Conservation (phyloP, 1,140 invertebrate genomes). For the Halesus radiatus region DNA sequence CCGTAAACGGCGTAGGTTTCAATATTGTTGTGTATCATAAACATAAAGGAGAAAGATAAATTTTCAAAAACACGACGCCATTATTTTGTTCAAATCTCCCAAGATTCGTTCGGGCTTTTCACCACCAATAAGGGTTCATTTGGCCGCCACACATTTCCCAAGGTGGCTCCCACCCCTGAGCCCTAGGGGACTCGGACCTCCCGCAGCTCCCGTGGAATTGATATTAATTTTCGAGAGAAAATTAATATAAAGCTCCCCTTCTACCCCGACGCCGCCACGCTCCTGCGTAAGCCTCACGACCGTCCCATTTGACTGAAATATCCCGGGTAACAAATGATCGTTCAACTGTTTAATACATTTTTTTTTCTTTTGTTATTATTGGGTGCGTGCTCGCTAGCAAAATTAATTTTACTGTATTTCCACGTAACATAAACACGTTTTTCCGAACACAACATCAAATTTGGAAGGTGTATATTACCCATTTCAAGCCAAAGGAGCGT, state of each 20-base stretch:
- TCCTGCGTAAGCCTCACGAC: background rate
- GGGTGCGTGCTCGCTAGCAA: background rate
- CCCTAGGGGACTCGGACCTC: background rate
- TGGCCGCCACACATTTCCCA: background rate
- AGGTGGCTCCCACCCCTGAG: background rate
- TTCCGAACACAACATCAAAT: too few species aligned
- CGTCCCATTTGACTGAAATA: constrained; percentile 15
- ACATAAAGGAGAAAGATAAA: too few species aligned
- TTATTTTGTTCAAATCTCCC: too few species aligned
- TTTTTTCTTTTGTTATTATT: constrained; percentile 5
- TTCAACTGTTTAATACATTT: constrained; percentile 10
- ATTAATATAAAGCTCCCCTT: constrained; percentile 3
- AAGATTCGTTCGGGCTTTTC: too few species aligned
- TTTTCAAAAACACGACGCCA: too few species aligned
- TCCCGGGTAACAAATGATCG: constrained; percentile 17
- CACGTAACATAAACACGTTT: too few species aligned
- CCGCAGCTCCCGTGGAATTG: constrained; percentile 8
- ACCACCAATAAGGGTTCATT: too few species aligned
- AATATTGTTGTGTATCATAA: too few species aligned
- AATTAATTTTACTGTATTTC: background rate
- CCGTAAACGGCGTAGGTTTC: too few species aligned
- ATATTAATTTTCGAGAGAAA: constrained; percentile 10
- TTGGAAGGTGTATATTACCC: too few species aligned
- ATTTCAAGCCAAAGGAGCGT: too few species aligned
- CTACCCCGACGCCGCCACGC: background rate